A percentile compares a stretch with the other conserved stretches of the same genome.
Conservation (phyloP, 2,797 vertebrate genomes). For the Gila robusta region DNA sequence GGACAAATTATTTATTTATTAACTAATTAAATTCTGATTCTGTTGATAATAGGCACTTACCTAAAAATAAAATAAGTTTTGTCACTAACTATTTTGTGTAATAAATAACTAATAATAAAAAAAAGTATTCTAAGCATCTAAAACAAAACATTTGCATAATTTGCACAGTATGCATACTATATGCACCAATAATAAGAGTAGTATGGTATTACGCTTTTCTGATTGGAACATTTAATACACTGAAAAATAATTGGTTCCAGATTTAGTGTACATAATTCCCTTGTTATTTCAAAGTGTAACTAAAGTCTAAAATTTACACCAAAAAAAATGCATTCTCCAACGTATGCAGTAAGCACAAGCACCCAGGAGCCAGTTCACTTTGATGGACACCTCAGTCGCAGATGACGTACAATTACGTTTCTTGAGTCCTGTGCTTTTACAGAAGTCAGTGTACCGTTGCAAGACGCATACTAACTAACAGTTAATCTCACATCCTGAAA, state of each 20-base stretch:
- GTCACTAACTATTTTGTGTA: not conserved
- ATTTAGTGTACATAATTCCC: not conserved
- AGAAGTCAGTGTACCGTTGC: constrained; percentile 26
- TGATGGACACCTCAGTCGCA: not conserved
- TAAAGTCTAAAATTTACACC: not conserved
- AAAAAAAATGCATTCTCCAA: not conserved
- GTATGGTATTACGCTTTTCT: not conserved
- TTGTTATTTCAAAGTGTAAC: not conserved
- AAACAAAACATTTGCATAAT: not conserved
- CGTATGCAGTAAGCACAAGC: not conserved
- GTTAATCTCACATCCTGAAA: constrained; percentile 50
- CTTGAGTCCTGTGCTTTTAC: not conserved
- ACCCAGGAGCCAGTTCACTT: not conserved
- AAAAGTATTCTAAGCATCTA: not conserved
- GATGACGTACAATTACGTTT: not conserved
- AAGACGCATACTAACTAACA: constrained; percentile 14
- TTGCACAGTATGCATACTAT: not conserved
- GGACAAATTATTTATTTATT: no score
- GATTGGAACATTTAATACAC: not conserved
- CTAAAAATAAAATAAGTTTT: no score
- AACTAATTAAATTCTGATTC: no score
- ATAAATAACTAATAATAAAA: not conserved
- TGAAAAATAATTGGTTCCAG: not conserved
- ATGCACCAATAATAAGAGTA: not conserved
- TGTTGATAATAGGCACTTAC: no score